Percentiles rank a stretch among this genome's conserved stretches.
These are phyloP conservation scores for Orcinus orca DNA, from an alignment of 2,113 vertebrate species.

Conservation along the genomic window DNA sequence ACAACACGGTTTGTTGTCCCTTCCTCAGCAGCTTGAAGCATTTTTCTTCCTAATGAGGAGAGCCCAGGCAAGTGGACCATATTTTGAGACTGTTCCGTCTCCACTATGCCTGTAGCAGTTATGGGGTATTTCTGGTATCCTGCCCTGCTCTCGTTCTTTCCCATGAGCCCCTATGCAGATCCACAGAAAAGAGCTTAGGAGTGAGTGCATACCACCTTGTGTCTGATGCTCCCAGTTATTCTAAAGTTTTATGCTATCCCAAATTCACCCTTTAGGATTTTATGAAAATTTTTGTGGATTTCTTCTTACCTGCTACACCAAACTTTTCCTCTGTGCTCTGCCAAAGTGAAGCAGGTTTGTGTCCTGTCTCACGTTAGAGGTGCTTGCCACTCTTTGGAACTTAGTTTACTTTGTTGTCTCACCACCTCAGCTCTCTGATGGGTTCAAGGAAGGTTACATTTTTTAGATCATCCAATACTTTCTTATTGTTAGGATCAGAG, in stretches of 20 bases:
- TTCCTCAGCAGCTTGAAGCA: not conserved
- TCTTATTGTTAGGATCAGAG: not conserved
- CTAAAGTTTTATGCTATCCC: not conserved
- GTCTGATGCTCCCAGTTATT: not conserved
- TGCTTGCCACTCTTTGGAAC: not conserved
- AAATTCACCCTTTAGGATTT: not conserved
- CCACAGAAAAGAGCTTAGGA: not conserved
- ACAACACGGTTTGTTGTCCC: not conserved
- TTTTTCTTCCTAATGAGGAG: not conserved
- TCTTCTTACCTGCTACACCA: not conserved
- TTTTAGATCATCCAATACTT: not conserved
- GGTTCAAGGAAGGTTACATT: not conserved
- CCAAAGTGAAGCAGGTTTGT: not conserved
- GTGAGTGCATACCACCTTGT: not conserved
- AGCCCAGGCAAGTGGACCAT: not conserved
- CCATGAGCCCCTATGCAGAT: not conserved
- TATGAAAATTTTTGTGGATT: not conserved
- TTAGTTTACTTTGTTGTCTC: not conserved
- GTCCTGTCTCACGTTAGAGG: not conserved
- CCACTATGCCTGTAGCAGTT: not conserved
- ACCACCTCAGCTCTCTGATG: not conserved
- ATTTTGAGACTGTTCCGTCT: not conserved
- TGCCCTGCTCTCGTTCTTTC: not conserved
- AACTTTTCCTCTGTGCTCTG: not conserved
- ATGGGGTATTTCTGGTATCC: not conserved